Base-by-base conservation (phyloP, 2,797 vertebrate genomes). In the Coregonus sp. region DNA sequence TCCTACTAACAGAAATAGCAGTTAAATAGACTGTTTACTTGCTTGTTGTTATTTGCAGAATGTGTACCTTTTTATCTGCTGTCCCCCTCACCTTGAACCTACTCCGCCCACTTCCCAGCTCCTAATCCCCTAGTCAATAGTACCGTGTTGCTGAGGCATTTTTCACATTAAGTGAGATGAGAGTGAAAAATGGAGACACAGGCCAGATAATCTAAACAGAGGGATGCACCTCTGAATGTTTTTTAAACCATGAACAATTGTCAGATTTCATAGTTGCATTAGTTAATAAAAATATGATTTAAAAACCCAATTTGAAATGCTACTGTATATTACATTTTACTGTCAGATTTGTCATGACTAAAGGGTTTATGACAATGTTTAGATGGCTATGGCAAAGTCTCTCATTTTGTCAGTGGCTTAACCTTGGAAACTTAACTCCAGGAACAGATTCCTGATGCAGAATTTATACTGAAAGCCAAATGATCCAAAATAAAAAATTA, bases 1-100 rank as follows among this genome's bases (percentile, higher is more conserved):
- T 80, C 82, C 85, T 88, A 88, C 86, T 92, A 89, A 87, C 97
- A 97, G 95, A 95, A 93, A 98, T 94, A 92, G 92, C 94, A 95
- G 94, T 94, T 93, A 94, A 91, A 91, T 84, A 90, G 89, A 92
- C 91, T 86, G 40, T 83, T 88, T 94, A 85, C 86, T 94, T 95
- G 94, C 90, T 91, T 81, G 85, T 95, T 94, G 95, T 92, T 94
- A 87, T 87, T 93, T 88, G 78, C 93, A 94, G 89, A 92, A 75
- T 85, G 75, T 94, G 65, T 81, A 86, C 90, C 92, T 89, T 94
- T 94, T 93, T 93, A 90, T 90, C 92, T 90, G 89, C 87, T 92
- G 56, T 79, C 63, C 75, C 86, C 84, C 85, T 87, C 84, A 87
- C 77, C 89, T 87, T 86, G 85, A 87, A 86, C 86, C 83, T 89